Evolutionary conservation across 1,140 invertebrate genomes (phyloP), one percentile per base, ranked within the genome.

Genomic region (Hycleus cichorii): DNA sequence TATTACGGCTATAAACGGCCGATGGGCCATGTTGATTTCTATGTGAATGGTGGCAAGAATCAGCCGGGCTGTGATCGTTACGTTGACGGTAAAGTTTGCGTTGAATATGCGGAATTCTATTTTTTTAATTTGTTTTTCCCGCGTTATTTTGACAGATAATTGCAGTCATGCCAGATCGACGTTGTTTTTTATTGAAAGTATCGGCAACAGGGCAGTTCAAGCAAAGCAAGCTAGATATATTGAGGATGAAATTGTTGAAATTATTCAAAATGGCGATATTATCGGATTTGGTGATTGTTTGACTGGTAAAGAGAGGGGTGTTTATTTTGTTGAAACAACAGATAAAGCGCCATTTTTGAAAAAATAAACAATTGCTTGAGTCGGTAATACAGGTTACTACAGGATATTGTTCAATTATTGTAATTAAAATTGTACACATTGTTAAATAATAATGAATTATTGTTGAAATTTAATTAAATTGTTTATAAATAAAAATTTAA

Each of bases 1-100:
- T 74, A 65, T 69, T 76, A 70, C 73, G 77, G 76, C 65, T 76
- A 74, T 68, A 73, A 63, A 52, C 66, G 67, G 63, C 70, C 83
- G 0, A 64, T 87, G 3, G 86, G 87, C 7, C 77, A 86, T 64
- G 80, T 76, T 5, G 89, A 91, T 72, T 90, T 91, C 76, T 91
- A 83, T 69, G 86, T 86, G 0, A 91, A 91, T 70, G 86, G 86
- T 8, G 67, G 67, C 3, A 70, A 69, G 7, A 64, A 62, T 2
- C 81, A 83, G 65, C 80, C 80, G 3, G 80, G 80, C 42, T 83
- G 81, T 65, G 32, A 32, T 32, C 32, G 32, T 4, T 32, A 5
- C 32, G 7, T 4, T 32, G 32, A 32, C 1, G 32, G 32, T 32
- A 32, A 32, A 9, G 26, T 47, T 10, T 6, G 25, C 39, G 32